Evolutionary conservation across 2,113 vertebrate genomes (phyloP), one percentile per base, ranked within the genome.

Genomic region (Myotis davidii): DNA sequence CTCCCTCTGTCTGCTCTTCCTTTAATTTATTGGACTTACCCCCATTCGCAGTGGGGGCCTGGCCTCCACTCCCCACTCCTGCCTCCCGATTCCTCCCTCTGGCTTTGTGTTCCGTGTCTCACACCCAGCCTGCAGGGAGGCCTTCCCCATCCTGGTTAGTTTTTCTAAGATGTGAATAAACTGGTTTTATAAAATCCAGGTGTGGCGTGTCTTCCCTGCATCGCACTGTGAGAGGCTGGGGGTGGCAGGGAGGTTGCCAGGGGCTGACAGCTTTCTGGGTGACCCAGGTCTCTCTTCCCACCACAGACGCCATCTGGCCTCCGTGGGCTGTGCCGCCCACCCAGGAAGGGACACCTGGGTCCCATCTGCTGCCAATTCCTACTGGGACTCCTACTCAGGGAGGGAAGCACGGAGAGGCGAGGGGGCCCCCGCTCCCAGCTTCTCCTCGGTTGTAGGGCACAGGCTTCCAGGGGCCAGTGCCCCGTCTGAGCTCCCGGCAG

Each of bases 131-230:
- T n/a, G 1, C 13, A 76, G 54, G 59, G 86, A 97, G 90, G 77
- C 81, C 84, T 90, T 93, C 81, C 61, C 61, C 92, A 79, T 54
- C 96, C 83, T 37, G 84, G 54, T 82, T 94, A 73, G 90, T 96
- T 98, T 96, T 98, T 97, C 90, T 97, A 97, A 98, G 96, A 96
- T 93, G 92, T 98, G 97, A 98, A 98, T 98, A 98, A 98, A 98
- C 18, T 87, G 84, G 85, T 98, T 98, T 98, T 97, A 70, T 97
- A 97, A 90, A 95, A 92, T 39, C 50, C 10, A 48, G 61, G 96
- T 21, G 52, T 96, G 45, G 37, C 59, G 78, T 50, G 78, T 95
- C 82, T 95, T 94, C 56, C 79, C 54, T 74, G 21, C 77, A 10
- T 0, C 11, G 61, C 70, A 61, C 88, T 81, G 25, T 59, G 73